Evolutionary conservation across 2,888 invertebrate genomes (phyloP), one percentile per base, ranked within the genome.

Genomic region (Eupithecia insigniata): DNA sequence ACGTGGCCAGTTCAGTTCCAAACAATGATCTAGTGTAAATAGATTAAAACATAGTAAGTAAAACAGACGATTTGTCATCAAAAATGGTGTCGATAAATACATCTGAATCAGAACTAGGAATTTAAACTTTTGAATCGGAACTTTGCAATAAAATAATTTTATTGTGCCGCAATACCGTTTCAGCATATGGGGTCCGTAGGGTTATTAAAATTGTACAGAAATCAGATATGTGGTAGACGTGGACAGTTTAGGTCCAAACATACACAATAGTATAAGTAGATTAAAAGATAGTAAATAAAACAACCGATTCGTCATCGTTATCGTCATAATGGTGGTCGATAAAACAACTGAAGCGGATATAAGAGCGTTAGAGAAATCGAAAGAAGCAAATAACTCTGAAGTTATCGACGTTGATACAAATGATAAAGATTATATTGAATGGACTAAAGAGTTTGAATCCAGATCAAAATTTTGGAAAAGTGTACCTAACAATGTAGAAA

Each of bases 401-500:
- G 51, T 26, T 0, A 39, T 39, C 0, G 30, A 32, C 39, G 69
- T 43, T 10, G 36, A 70, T 22, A n/a, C 5, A n/a, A 16, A 36
- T 16, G 14, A 55, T 22, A 58, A 67, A 28, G 70, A 70, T 67
- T 22, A 64, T 4, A 58, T 65, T 5, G 32, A 51, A 32, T 73
- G 73, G 93, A 87, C 89, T 0, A 82, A 86, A 73, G 88, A 90
- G 75, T 93, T 90, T 32, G 88, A 90, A 68, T 77, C 78, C 0
- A 84, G 89, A 8, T 87, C 92, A 0, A 84, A 87, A 69, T 89
- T 92, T 78, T 93, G 93, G 93, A 73, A 73, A 55, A 68, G 32
- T n/a, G 61, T 70, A 0, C 73, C 73, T 64, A 30, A 36, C n/a
- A n/a, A 34, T 7, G 8, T 46, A 28, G 67, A 70, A 51, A 43